These are phyloP conservation scores for Rhopalosiphum nymphaeae DNA, from an alignment of 2,888 invertebrate species.

Conservation along the genomic window DNA sequence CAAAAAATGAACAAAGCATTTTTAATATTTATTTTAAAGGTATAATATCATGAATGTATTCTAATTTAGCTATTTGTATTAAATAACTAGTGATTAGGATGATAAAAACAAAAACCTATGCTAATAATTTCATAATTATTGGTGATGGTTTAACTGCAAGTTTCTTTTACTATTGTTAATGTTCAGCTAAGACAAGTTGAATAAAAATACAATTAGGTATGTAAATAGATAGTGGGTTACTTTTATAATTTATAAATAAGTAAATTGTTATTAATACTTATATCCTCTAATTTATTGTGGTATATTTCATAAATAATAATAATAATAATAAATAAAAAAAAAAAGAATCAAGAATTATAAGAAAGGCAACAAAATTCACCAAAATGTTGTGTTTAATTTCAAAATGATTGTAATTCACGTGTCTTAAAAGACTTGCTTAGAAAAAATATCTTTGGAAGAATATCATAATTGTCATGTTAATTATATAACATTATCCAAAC, in stretches of 20 bases:
- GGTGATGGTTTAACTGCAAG: background rate
- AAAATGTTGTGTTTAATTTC: background rate
- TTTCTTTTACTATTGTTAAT: background rate
- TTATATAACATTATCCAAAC: background rate
- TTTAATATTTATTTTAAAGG: background rate
- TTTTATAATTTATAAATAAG: background rate
- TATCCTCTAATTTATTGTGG: background rate
- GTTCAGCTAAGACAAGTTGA: background rate
- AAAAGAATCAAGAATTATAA: background rate
- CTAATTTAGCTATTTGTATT: background rate
- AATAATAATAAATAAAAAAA: too few relatives aligned
- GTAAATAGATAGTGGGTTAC: background rate
- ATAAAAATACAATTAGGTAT: background rate
- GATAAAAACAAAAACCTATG: background rate
- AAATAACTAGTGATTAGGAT: background rate
- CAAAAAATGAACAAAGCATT: background rate
- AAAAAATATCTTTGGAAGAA: background rate
- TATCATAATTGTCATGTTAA: background rate
- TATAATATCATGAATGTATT: background rate
- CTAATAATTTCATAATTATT: slow-evolving; percentile 3
- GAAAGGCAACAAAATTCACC: background rate
- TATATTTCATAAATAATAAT: background rate
- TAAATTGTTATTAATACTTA: background rate
- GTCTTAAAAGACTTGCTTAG: background rate
- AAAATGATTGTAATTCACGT: background rate